These are phyloP conservation scores for Clarias magur DNA, from an alignment of 2,113 vertebrate genomes.

Conservation along the genomic window DNA sequence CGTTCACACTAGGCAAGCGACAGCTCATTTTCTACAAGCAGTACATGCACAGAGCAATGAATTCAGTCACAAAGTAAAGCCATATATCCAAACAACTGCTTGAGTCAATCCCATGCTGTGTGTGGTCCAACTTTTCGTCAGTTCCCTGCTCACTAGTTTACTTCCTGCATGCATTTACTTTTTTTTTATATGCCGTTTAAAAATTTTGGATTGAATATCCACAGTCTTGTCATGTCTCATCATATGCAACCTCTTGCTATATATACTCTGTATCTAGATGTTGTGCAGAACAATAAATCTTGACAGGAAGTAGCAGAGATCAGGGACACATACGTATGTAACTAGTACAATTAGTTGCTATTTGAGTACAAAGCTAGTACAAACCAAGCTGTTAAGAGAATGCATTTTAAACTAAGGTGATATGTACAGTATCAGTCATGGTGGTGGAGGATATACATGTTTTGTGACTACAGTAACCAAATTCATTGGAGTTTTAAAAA, in stretches of 20 bases:
- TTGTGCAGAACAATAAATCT: neutral
- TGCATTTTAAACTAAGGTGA: neutral
- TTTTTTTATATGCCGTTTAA: neutral
- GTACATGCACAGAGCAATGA: neutral
- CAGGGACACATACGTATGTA: neutral
- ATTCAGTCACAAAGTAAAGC: neutral
- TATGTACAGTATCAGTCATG: neutral
- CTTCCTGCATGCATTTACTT: neutral
- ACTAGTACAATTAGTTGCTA: too few species aligned
- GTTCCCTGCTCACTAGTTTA: neutral
- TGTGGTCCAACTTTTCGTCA: neutral
- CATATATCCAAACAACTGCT: neutral
- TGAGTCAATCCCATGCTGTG: neutral
- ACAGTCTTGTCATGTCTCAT: neutral
- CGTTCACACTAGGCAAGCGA: neutral
- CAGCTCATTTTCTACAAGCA: neutral
- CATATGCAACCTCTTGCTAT: neutral
- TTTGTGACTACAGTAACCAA: neutral
- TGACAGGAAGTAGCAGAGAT: neutral
- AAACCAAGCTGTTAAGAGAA: neutral
- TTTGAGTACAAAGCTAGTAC: neutral
- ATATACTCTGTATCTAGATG: neutral
- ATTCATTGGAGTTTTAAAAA: neutral
- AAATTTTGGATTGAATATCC: neutral
- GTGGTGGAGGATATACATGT: neutral